phyloP scores from a whole-genome alignment of 2,797 vertebrate genomes.

The Erithacus rubecula region DNA sequence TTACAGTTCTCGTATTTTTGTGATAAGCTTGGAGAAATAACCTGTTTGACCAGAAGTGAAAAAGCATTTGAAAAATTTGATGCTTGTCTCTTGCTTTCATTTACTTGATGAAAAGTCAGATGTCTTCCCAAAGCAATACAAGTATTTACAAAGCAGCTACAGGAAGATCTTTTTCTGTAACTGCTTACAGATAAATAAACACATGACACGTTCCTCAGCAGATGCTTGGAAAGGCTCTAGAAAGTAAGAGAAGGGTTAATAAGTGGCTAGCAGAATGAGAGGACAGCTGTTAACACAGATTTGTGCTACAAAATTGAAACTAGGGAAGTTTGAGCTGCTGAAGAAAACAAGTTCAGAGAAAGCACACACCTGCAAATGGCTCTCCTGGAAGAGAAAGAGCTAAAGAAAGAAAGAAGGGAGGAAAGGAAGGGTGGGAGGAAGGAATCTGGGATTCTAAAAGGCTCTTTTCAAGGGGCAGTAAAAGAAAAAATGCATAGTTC shows the following conservation, averaged over 20 bases:
- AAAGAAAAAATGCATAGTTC: not conserved
- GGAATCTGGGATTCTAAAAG: not conserved
- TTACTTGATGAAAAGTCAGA: too few species aligned
- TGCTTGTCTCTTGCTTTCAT: too few species aligned
- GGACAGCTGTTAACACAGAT: not conserved
- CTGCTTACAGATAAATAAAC: not conserved
- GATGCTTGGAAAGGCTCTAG: not conserved
- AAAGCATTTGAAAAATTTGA: not conserved
- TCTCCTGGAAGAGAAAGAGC: not conserved
- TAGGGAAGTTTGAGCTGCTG: not conserved
- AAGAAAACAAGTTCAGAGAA: not conserved
- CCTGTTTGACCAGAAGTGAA: not conserved
- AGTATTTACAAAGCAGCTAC: too few species aligned
- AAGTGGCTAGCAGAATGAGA: not conserved
- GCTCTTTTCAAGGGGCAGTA: not conserved
- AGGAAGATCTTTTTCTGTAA: not conserved
- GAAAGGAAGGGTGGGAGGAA: not conserved
- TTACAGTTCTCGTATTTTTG: not conserved
- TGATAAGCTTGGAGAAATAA: not conserved
- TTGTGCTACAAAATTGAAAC: not conserved
- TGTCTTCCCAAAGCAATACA: too few species aligned
- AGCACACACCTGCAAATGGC: not conserved
- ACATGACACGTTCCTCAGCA: not conserved
- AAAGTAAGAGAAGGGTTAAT: not conserved
- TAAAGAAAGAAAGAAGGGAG: not conserved